Evolutionary conservation across 64 coral and sea anemone species (phyloP).

Genomic region (Montipora foliosa): DNA sequence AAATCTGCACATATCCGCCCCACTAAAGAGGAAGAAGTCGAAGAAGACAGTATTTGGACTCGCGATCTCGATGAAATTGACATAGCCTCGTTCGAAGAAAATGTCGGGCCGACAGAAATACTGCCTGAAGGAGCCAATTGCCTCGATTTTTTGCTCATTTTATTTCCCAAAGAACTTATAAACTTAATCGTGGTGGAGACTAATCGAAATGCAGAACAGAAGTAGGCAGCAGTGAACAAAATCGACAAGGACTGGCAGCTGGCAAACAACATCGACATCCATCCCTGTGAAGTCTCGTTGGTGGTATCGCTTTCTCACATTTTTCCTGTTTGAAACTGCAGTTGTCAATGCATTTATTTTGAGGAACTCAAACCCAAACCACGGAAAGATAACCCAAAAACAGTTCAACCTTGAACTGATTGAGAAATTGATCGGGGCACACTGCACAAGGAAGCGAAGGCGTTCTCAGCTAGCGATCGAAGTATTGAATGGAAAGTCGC

Average conservation of each 20-base stretch:
- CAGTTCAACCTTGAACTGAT: too few species aligned
- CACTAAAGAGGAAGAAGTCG: not conserved
- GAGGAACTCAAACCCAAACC: too few species aligned
- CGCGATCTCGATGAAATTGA: not conserved
- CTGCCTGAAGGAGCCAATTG: not conserved
- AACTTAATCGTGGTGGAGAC: constrained; percentile 1
- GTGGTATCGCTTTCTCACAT: not conserved
- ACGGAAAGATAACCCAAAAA: too few species aligned
- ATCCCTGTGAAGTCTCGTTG: not conserved
- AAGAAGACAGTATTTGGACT: not conserved
- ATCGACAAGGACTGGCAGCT: not conserved
- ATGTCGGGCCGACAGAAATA: not conserved
- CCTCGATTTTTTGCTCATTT: not conserved
- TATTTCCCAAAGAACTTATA: not conserved
- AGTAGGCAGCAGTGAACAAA: not conserved
- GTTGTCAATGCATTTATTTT: too few species aligned
- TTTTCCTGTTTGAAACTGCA: too few species aligned
- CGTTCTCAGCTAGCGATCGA: too few species aligned
- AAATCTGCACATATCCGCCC: constrained; percentile 39
- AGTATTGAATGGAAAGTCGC: too few species aligned
- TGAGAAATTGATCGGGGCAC: too few species aligned
- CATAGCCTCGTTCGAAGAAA: not conserved
- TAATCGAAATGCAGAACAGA: not conserved
- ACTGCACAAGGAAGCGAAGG: too few species aligned
- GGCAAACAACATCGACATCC: not conserved